A percentile compares a stretch with the other conserved stretches of the same genome.
phyloP scores from a whole-genome alignment of 1,140 invertebrate genomes.

The Antheraea pernyi region DNA sequence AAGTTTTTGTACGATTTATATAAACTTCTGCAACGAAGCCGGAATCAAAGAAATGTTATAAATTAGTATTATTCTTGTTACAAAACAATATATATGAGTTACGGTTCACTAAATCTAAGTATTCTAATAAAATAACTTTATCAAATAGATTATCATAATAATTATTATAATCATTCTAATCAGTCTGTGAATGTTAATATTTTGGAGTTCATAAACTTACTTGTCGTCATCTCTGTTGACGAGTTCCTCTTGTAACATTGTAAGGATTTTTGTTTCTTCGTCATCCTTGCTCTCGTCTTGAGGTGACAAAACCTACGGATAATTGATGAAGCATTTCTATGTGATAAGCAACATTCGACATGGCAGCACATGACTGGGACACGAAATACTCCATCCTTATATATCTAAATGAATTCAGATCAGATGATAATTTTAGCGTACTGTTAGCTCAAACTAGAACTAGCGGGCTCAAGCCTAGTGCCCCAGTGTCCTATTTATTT shows the following conservation, averaged over 20 bases:
- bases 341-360: slow-evolving; percentile 59
- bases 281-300: slow-evolving; percentile 68
- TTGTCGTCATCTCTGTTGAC: slow-evolving; percentile 89
- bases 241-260: slow-evolving; percentile 87
- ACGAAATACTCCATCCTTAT: neutral
- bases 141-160: neutral
- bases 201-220: slow-evolving; percentile 70
- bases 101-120: neutral
- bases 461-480: slow-evolving; percentile 47
- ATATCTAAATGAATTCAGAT: slow-evolving; percentile 18
- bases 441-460: slow-evolving; percentile 45
- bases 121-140: neutral
- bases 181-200: neutral
- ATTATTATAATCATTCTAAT: neutral
- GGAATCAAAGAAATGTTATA: neutral
- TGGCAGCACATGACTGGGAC: slow-evolving; percentile 37
- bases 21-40: neutral
- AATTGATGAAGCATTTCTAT: slow-evolving; percentile 66
- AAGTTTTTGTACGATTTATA: neutral
- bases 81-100: neutral
- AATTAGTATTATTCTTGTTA: neutral
- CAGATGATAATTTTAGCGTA: slow-evolving; percentile 25
- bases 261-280: slow-evolving; percentile 65
- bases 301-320: slow-evolving; percentile 71
- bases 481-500: slow-evolving; percentile 66